phyloP scores from a whole-genome alignment of 2,888 invertebrate species.

The Drosophila algonquin region DNA sequence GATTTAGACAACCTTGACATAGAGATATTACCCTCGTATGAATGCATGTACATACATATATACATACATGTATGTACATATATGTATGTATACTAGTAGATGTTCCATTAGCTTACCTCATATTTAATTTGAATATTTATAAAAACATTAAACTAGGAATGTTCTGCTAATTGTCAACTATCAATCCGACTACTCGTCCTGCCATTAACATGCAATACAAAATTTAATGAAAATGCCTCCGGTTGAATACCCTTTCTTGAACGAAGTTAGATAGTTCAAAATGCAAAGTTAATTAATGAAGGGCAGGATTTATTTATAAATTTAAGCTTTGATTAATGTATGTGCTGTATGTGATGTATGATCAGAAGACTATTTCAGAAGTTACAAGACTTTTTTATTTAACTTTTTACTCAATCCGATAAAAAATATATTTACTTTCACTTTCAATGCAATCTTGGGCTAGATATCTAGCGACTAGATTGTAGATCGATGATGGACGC shows the following conservation, averaged over 20 bases:
- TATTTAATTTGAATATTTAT: slow-evolving; percentile 23
- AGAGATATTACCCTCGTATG: not conserved
- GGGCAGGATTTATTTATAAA: too few species aligned
- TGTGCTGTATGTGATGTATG: too few species aligned
- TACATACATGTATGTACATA: not conserved
- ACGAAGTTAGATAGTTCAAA: too few species aligned
- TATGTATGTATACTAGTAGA: not conserved
- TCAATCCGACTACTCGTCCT: slow-evolving; percentile 47
- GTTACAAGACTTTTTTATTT: too few species aligned
- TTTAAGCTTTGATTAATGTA: too few species aligned
- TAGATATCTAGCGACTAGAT: too few species aligned
- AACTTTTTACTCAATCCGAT: too few species aligned
- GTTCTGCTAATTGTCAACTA: slow-evolving; percentile 67
- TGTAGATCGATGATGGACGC: too few species aligned
- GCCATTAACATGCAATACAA: slow-evolving; percentile 59
- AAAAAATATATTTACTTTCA: too few species aligned
- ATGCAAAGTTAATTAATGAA: too few species aligned
- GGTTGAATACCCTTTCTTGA: not conserved
- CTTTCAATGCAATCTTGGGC: too few species aligned
- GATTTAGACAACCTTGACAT: not conserved
- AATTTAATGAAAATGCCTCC: slow-evolving; percentile 5
- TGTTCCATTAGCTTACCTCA: slow-evolving; percentile 30
- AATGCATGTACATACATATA: not conserved
- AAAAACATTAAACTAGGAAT: slow-evolving; percentile 30
- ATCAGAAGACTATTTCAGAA: too few species aligned